Percentiles rank a stretch among this genome's conserved stretches.
Conservation (phyloP, 2,888 invertebrate genomes). For the Acronicta psi region DNA sequence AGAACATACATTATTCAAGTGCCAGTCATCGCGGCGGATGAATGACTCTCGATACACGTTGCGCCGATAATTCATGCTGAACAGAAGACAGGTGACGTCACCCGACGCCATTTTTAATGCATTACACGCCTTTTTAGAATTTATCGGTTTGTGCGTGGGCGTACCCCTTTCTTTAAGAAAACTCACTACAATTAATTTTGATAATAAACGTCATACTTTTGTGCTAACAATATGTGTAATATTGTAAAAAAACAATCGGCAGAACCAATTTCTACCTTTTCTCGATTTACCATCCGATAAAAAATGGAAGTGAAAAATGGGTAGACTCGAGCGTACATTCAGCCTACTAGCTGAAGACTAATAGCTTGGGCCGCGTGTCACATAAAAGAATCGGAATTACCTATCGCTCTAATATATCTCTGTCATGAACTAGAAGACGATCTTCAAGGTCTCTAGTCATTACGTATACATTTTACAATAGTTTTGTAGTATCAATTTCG, state of each 20-base stretch:
- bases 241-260: neutral
- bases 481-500: no score
- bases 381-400: conserved; percentile 45
- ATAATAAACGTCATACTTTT: no score
- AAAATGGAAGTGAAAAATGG: conserved; percentile 20
- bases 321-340: conserved; percentile 19
- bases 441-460: conserved; percentile 26
- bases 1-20: conserved; percentile 46
- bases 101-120: conserved; percentile 27
- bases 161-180: conserved; percentile 2
- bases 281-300: conserved; percentile 25
- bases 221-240: neutral
- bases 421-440: conserved; percentile 26
- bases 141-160: neutral
- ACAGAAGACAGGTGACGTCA: conserved; percentile 38
- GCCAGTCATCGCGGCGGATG: conserved; percentile 39
- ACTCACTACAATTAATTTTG: no score
- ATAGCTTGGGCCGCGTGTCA: conserved; percentile 37
- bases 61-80: conserved; percentile 42
- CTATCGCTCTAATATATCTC: conserved; percentile 43
- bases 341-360: conserved; percentile 32
- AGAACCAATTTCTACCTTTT: conserved; percentile 2
- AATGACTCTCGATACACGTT: conserved; percentile 46
- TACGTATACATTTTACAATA: neutral
- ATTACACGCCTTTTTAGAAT: conserved; percentile 28